A percentile compares a stretch with the other conserved stretches of the same genome.
phyloP scores from a whole-genome alignment of 1,140 invertebrate genomes.

The Neodiprion fabricii region DNA sequence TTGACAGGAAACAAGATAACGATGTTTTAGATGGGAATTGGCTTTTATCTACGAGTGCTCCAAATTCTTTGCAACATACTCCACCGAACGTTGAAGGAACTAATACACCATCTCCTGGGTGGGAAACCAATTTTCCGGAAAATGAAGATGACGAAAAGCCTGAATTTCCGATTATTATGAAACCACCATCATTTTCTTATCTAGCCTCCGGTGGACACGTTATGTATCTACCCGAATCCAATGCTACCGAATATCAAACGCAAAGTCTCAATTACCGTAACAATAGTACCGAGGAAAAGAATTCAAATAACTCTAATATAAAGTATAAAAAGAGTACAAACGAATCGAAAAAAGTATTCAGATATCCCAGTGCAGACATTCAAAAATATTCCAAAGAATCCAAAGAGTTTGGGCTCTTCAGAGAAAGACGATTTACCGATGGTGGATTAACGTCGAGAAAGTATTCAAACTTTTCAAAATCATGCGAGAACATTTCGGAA shows the following conservation, averaged over 20 bases:
- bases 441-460: conserved; percentile 35
- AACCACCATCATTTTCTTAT: conserved; percentile 60
- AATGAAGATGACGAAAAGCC: conserved; percentile 48
- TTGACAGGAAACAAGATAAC: conserved; percentile 35
- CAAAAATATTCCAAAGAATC: conserved; percentile 16
- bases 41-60: conserved; percentile 79
- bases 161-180: conserved; percentile 50
- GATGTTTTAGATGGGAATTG: conserved; percentile 69
- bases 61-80: conserved; percentile 77
- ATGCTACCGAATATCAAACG: conserved; percentile 38
- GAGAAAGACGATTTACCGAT: conserved; percentile 34
- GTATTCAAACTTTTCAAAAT: conserved; percentile 48
- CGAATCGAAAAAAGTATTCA: conserved; percentile 14
- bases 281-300: conserved; percentile 12
- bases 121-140: conserved; percentile 43
- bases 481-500: conserved; percentile 57
- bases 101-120: conserved; percentile 31
- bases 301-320: conserved; percentile 18
- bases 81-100: conserved; percentile 34
- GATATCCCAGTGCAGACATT: conserved; percentile 18
- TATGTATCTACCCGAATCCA: conserved; percentile 80
- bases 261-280: conserved; percentile 40
- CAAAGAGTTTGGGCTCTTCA: conserved; percentile 24
- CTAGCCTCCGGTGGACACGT: conserved; percentile 69
- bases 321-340: conserved; percentile 32